Evolutionary conservation across 2,888 invertebrate species (phyloP), one percentile per base, ranked within the genome.

Genomic region (Anticlea derivata): DNA sequence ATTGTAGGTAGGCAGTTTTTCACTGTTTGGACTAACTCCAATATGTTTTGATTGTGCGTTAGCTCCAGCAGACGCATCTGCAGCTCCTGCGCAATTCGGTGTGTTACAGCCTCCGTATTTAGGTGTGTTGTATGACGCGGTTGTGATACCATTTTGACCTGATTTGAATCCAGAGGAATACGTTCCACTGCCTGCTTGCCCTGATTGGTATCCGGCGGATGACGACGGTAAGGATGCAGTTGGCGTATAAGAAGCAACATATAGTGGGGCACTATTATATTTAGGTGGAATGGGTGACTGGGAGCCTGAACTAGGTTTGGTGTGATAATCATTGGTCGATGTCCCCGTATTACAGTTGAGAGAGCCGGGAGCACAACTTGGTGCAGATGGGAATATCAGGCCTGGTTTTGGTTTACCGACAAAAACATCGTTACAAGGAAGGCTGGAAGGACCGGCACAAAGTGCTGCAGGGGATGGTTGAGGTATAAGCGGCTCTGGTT

Each of bases 1-100:
- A 8, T 62, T 63, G 46, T 82, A 80, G 5, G 58, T n/a, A 22
- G 71, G 67, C 8, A 58, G 44, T 27, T 73, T 70, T 10, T 69
- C 55, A 30, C 12, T 33, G 12, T 7, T 39, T 17, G 37, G 7
- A 22, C 24, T 37, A 20, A 11, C 34, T 24, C 22, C 49, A 13
- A 12, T 38, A 17, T 60, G 60, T 53, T 62, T 67, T 10, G 48
- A 31, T 43, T 47, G 51, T 7, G 24, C 30, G 29, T 35, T 48
- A 22, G 53, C 22, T 47, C 29, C 58, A 33, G 58, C 24, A 45
- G 57, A 22, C 30, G 35, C 39, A 20, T 43, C 56, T 7, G 41
- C 37, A n/a, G 30, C 24, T 41, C 52, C 45, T 12, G 7, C 39
- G 44, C 53, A 56, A 17, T 49, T 48, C 1, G 51, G 46, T 6